These are phyloP conservation scores for Malacoraja senta DNA, from an alignment of 2,797 vertebrate genomes.

Conservation along the genomic window DNA sequence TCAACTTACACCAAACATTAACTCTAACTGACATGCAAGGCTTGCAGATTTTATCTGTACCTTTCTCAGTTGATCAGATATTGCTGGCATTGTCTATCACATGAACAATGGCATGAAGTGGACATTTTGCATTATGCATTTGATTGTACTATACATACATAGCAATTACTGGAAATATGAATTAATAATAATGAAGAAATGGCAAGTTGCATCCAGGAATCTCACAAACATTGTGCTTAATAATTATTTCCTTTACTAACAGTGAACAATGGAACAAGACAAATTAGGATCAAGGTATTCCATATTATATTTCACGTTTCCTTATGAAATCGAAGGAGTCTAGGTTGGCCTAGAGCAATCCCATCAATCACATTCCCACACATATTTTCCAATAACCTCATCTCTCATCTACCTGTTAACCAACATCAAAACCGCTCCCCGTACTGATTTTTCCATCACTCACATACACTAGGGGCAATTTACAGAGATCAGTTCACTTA, in stretches of 20 bases:
- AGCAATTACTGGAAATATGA: not conserved
- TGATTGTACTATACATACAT: not conserved
- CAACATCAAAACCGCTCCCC: too few species aligned
- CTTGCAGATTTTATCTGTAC: not conserved
- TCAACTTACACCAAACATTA: not conserved
- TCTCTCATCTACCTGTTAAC: too few species aligned
- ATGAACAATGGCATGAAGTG: not conserved
- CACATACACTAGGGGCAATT: too few species aligned
- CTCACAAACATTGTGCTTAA: not conserved
- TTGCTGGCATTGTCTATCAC: not conserved
- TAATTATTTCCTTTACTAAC: not conserved
- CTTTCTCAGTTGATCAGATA: not conserved
- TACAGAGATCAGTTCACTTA: too few species aligned
- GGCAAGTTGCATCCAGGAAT: not conserved
- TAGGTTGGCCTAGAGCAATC: too few species aligned
- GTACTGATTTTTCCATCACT: too few species aligned
- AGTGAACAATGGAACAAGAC: not conserved
- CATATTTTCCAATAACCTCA: too few species aligned
- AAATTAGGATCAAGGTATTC: not conserved
- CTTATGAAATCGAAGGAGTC: too few species aligned
- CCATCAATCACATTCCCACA: too few species aligned
- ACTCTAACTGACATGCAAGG: not conserved
- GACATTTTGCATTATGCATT: not conserved
- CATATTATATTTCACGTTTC: too few species aligned
- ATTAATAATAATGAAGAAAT: not conserved